Evolutionary conservation across 2,113 vertebrate species (phyloP).

Genomic region (Telmatochromis bifrenatus): DNA sequence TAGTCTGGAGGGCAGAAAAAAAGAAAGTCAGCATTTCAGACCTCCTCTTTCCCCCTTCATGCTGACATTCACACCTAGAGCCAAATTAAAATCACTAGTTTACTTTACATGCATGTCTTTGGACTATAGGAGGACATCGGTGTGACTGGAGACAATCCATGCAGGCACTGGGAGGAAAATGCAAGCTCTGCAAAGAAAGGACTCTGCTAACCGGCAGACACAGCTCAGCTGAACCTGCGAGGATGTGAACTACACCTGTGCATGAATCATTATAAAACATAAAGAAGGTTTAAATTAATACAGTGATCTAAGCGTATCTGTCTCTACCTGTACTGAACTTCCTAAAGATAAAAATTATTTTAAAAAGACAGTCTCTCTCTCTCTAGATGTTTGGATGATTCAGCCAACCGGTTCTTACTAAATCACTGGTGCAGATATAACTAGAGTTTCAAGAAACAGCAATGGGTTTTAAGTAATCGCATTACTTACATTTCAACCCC

Average conservation of each 20-base stretch:
- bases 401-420: neutral
- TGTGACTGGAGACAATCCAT: neutral
- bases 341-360: neutral
- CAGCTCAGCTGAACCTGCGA: neutral
- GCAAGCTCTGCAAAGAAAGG: neutral
- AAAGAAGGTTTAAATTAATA: neutral
- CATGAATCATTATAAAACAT: neutral
- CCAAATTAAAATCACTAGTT: neutral
- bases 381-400: neutral
- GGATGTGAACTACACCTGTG: neutral
- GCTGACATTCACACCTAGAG: neutral
- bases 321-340: neutral
- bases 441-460: neutral
- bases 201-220: neutral
- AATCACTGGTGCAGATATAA: neutral
- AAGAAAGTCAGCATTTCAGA: neutral
- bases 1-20: neutral
- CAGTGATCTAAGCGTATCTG: neutral
- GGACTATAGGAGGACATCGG: neutral
- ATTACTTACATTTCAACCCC: neutral
- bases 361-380: neutral
- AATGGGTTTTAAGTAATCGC: neutral
- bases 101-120: neutral
- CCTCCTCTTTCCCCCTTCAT: neutral
- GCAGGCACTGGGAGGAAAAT: neutral